phyloP scores from a whole-genome alignment of 2,888 invertebrate genomes.

The Galerucella nymphaeae region DNA sequence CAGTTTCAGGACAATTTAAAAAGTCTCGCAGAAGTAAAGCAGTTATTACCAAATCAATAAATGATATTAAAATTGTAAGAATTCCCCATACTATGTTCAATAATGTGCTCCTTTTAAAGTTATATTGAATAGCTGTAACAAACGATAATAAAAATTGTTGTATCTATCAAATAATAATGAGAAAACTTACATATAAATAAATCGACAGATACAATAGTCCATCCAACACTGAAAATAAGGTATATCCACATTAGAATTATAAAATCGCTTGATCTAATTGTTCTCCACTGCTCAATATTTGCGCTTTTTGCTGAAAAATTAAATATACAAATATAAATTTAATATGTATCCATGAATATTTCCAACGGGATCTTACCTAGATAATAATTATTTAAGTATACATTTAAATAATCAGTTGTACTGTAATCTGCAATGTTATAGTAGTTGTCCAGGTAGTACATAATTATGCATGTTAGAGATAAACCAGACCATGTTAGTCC shows the following conservation, averaged over 20 bases:
- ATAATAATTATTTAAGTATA: neutral
- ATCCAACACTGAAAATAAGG: constrained; percentile 45
- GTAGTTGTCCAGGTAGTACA: constrained; percentile 25
- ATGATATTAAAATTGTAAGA: constrained; percentile 39
- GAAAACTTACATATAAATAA: constrained; percentile 43
- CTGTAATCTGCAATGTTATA: constrained; percentile 12
- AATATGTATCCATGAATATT: no score
- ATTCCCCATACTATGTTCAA: constrained; percentile 42
- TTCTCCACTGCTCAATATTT: constrained; percentile 7
- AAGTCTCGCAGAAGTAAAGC: constrained; percentile 47
- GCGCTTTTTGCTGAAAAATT: constrained; percentile 9
- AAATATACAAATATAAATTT: no score
- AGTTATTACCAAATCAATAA: constrained; percentile 48
- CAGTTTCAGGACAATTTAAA: constrained; percentile 22
- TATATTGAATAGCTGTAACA: constrained; percentile 43
- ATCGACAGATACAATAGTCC: constrained; percentile 47
- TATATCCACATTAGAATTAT: constrained; percentile 51
- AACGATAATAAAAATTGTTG: neutral
- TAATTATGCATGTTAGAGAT: constrained; percentile 42
- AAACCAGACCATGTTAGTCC: constrained; percentile 44
- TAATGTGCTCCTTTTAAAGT: constrained; percentile 39
- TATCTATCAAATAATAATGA: no score
- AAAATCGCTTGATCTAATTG: constrained; percentile 47
- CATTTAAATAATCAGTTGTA: neutral
- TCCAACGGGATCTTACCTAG: neutral